A percentile compares a stretch with the other conserved stretches of the same genome.
Evolutionary conservation across 2,113 vertebrate species (phyloP).

Genomic region (Alethe diademata): DNA sequence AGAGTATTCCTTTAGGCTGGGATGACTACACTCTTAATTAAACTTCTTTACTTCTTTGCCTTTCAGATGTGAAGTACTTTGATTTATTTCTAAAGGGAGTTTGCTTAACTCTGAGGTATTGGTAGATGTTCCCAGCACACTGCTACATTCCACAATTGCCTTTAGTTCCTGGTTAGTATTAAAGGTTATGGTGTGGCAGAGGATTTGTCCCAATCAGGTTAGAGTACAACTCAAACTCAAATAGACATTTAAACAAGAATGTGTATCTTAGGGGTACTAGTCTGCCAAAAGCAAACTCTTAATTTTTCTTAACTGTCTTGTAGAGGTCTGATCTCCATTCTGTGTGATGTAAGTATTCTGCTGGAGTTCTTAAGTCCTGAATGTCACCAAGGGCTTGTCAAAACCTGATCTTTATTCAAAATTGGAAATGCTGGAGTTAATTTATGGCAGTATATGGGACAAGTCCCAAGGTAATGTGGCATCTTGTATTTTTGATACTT

Average conservation of each 20-base stretch:
- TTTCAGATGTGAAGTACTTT: constrained; percentile 20
- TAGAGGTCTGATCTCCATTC: background rate
- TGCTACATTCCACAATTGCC: constrained; percentile 10
- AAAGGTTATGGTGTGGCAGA: background rate
- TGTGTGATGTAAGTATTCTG: background rate
- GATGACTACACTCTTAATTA: constrained; percentile 14
- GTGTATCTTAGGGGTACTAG: background rate
- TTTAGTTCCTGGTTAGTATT: background rate
- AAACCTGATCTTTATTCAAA: background rate
- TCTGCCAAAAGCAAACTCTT: constrained; percentile 2
- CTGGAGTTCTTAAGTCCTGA: background rate
- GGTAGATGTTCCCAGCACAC: background rate
- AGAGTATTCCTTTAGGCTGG: background rate
- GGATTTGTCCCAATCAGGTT: constrained; percentile 4
- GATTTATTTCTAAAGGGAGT: background rate
- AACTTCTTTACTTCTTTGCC: background rate
- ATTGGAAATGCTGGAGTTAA: background rate
- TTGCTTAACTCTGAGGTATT: constrained; percentile 26
- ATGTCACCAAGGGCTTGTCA: background rate
- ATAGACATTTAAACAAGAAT: background rate
- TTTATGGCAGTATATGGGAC: background rate
- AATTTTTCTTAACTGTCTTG: background rate
- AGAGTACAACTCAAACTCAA: constrained; percentile 14
- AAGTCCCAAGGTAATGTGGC: rapidly evolving
- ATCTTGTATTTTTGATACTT: background rate